phyloP scores from a whole-genome alignment of 2,113 vertebrate species.

The Lepus timidus region DNA sequence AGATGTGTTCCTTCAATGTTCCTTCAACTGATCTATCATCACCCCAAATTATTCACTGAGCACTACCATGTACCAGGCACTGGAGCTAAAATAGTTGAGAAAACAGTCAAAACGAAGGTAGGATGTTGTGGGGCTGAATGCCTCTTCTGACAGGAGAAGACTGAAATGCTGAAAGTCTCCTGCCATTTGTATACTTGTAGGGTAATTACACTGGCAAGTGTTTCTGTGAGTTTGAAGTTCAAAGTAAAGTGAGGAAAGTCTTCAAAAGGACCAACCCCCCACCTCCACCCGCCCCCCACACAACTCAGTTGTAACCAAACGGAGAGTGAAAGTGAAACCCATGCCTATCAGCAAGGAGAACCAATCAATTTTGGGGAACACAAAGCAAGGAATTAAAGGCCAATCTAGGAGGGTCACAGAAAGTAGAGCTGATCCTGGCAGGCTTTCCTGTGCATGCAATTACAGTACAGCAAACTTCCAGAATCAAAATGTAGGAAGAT shows the following conservation, averaged over 20 bases:
- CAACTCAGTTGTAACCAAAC: background rate
- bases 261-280: background rate
- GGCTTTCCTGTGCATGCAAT: background rate
- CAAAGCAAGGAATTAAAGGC: background rate
- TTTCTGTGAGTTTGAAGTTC: background rate
- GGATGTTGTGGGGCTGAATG: background rate
- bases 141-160: background rate
- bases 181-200: too few relatives aligned
- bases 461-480: accelerated
- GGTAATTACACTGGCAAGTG: background rate
- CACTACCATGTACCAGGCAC: background rate
- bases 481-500: background rate
- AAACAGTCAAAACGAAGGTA: background rate
- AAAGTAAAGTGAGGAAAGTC: background rate
- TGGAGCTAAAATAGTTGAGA: background rate
- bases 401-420: accelerated
- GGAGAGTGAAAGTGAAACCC: background rate
- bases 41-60: background rate
- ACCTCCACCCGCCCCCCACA: background rate
- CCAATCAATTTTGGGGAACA: background rate
- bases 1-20: background rate
- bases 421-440: background rate
- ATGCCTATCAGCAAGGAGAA: background rate
- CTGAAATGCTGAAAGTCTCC: background rate
- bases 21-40: background rate